A percentile compares a stretch with the other conserved stretches of the same genome.
phyloP scores from a whole-genome alignment of 2,113 vertebrate species.

The Lasiurus cinereus region DNA sequence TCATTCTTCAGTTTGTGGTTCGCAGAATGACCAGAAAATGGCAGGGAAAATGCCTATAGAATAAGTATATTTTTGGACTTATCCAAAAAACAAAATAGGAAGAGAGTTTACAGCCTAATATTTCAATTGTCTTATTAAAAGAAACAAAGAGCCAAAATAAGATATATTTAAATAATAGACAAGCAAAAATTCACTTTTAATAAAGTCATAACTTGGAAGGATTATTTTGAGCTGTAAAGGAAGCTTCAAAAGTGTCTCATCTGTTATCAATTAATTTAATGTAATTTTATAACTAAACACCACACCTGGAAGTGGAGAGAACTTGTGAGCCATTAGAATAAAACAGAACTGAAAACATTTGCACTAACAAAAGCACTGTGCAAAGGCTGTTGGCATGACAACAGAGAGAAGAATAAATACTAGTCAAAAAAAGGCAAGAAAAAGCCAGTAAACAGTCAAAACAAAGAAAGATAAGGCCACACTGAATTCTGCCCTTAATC shows the following conservation, averaged over 20 bases:
- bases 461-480: conserved; percentile 90
- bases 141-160: conserved; percentile 67
- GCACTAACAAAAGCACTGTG: conserved; percentile 77
- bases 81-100: background rate
- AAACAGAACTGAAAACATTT: conserved; percentile 67
- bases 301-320: conserved; percentile 74
- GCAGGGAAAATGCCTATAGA: conserved; percentile 33
- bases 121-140: conserved; percentile 66
- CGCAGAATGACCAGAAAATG: conserved; percentile 78
- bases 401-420: conserved; percentile 70
- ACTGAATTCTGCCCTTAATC: conserved; percentile 88
- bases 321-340: conserved; percentile 75
- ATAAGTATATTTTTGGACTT: conserved; percentile 69
- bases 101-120: conserved; percentile 59
- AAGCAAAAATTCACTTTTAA: conserved; percentile 63
- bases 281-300: conserved; percentile 65
- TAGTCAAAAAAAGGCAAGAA: conserved; percentile 82
- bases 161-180: conserved; percentile 52
- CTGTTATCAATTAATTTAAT: conserved; percentile 62
- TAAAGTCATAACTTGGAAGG: conserved; percentile 73
- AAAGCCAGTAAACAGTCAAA: conserved; percentile 86
- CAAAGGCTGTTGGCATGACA: conserved; percentile 74
- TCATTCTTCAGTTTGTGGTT: conserved; percentile 80
- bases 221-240: conserved; percentile 66
- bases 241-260: conserved; percentile 70